These are phyloP conservation scores for Poecilia picta DNA, from an alignment of 2,797 vertebrate species.

Conservation along the genomic window DNA sequence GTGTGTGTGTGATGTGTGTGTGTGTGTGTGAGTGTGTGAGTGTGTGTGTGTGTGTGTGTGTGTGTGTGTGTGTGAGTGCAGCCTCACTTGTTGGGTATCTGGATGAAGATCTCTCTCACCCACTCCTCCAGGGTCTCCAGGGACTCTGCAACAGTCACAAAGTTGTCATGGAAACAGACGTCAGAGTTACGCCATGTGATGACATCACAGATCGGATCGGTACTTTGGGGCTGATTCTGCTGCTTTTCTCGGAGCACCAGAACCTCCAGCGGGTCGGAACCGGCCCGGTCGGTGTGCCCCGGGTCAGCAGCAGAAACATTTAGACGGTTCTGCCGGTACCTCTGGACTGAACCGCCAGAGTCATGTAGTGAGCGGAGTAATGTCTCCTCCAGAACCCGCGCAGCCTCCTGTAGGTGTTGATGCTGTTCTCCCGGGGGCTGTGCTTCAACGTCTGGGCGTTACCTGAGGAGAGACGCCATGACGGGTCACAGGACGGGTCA, in stretches of 20 bases:
- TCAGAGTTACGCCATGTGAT: background rate
- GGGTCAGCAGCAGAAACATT: background rate
- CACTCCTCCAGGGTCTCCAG: conserved; percentile 94
- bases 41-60: too few relatives aligned
- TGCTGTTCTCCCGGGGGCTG: conserved; percentile 87
- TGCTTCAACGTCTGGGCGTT: conserved; percentile 94
- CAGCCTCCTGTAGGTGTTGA: conserved; percentile 89
- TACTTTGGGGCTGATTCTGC: background rate
- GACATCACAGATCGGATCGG: background rate
- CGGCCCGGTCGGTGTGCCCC: too few relatives aligned
- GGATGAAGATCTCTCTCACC: conserved; percentile 92
- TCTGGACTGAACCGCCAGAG: conserved; percentile 93
- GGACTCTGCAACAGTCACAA: conserved; percentile 80
- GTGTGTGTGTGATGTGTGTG: too few relatives aligned
- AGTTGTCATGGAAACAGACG: background rate
- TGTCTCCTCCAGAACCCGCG: conserved; percentile 90
- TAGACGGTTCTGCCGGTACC: conserved; percentile 73
- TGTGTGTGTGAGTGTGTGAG: too few relatives aligned
- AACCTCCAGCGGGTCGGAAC: background rate
- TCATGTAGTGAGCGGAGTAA: conserved; percentile 97
- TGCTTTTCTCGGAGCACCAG: background rate
- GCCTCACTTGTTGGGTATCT: conserved; percentile 94
- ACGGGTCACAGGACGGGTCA: too few relatives aligned
- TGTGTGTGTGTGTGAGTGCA: background rate
- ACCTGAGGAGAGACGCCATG: conserved; percentile 71